Evolutionary conservation across 2,888 invertebrate genomes (phyloP), one percentile per base, ranked within the genome.

Genomic region (Danaus chrysippus): DNA sequence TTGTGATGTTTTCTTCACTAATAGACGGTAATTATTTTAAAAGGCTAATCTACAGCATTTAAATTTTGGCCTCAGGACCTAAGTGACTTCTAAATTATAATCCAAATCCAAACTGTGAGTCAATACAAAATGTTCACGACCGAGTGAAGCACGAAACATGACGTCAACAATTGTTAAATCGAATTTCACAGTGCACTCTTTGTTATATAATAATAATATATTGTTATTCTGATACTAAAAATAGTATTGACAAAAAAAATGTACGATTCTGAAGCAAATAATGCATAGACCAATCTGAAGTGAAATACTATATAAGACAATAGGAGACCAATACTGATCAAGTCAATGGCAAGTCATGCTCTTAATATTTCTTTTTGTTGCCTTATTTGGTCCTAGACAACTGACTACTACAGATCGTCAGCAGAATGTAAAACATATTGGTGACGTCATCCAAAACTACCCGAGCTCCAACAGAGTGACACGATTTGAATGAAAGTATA

Each of bases 401-500:
- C 17, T n/a, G n/a, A 49, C 61, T 43, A 34, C 15, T 54, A 57
- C 46, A 54, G 49, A 34, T 54, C 54, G 44, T 58, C 46, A 17
- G 46, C 8, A 15, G 41, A 56, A 12, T 19, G 10, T 17, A 17
- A 17, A 17, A 49, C 17, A 46, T 46, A 49, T 49, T 17, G 42
- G 55, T 62, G 54, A 61, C 61, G 63, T 52, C 17, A 34, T 81
- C 72, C 71, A 77, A 76, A 76, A 76, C 73, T 75, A 73, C 75
- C 73, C 78, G 80, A 75, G 77, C 78, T 77, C 78, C 76, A 73
- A 65, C 70, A 79, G 66, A 73, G 76, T 76, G 76, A 64, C 62
- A 63, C 54, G 69, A 79, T 84, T 84, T 77, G 74, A 80, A 81
- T 84, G 72, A 68, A 69, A 70, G 72, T 76, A 77, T 79, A 73